Evolutionary conservation across 2,113 vertebrate genomes (phyloP).

Genomic region (Thamnaconus septentrionalis): DNA sequence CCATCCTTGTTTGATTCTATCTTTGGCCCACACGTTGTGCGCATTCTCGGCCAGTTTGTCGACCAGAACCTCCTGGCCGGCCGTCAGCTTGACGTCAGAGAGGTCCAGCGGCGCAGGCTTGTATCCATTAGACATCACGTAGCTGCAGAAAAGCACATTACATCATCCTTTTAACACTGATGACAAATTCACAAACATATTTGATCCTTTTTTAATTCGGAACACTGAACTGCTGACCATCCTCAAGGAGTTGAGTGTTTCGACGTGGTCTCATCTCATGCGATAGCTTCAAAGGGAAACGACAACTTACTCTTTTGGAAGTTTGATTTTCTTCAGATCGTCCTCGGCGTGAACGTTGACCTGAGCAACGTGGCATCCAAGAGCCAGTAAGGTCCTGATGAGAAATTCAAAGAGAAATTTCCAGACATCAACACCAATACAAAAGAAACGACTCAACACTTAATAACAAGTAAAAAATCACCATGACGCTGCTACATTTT

Average conservation of each 20-base stretch:
- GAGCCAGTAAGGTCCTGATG: slow-evolving; percentile 88
- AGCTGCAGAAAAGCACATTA: slow-evolving; percentile 75
- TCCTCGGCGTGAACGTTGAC: slow-evolving; percentile 88
- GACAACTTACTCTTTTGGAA: slow-evolving; percentile 86
- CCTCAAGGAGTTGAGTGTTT: no score
- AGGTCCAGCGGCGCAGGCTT: slow-evolving; percentile 96
- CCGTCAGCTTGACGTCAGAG: slow-evolving; percentile 90
- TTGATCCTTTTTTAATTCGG: background rate
- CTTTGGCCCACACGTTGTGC: slow-evolving; percentile 99
- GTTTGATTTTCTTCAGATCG: slow-evolving; percentile 93
- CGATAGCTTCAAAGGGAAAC: background rate
- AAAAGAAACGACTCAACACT: slow-evolving; percentile 5
- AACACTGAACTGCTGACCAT: no score
- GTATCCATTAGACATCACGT: slow-evolving; percentile 95
- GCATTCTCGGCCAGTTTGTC: slow-evolving; percentile 98
- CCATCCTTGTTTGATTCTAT: slow-evolving; percentile 99
- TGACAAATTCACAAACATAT: background rate
- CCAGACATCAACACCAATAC: background rate
- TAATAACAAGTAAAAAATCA: slow-evolving; percentile 7
- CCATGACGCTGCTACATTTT: slow-evolving; percentile 6
- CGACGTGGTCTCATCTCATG: no score
- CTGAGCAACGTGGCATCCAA: slow-evolving; percentile 93
- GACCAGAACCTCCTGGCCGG: slow-evolving; percentile 93
- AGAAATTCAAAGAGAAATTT: background rate
- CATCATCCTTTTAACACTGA: background rate